Evolutionary conservation across 1,140 invertebrate species (phyloP).

Genomic region (Eubasilissa regina): DNA sequence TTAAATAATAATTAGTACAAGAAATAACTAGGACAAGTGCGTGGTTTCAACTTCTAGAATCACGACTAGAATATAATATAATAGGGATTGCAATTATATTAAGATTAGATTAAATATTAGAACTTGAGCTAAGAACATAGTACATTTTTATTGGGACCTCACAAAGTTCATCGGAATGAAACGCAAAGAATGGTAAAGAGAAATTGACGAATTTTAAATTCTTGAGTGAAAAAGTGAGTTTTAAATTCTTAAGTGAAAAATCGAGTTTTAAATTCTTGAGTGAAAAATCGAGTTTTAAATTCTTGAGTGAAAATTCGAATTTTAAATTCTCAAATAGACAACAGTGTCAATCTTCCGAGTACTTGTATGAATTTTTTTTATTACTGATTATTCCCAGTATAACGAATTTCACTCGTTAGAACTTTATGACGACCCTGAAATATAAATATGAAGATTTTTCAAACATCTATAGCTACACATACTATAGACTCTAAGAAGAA

Average conservation of each 20-base stretch:
- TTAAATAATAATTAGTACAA: conserved; percentile 1
- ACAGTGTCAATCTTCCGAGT: no score
- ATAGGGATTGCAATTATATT: conserved; percentile 7
- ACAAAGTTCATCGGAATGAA: background rate
- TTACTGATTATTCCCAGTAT: background rate
- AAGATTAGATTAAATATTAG: conserved; percentile 16
- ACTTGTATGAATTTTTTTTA: no score
- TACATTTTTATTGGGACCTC: background rate
- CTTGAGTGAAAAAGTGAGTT: background rate
- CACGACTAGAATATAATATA: conserved; percentile 18
- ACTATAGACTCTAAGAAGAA: no score
- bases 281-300: no score
- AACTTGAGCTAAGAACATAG: conserved; percentile 23
- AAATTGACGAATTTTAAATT: background rate
- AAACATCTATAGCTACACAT: no score
- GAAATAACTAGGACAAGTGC: conserved; percentile 2
- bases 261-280: no score
- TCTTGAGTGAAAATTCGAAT: no score
- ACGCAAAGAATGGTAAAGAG: background rate
- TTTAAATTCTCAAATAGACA: no score
- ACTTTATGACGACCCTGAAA: no score
- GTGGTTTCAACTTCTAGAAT: conserved; percentile 14
- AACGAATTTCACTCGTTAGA: no score
- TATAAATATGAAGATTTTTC: no score
- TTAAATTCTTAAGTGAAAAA: no score